Percentiles rank a stretch among this genome's conserved stretches.
phyloP scores from a whole-genome alignment of 1,140 invertebrate species.

The Camponotus floridanus region DNA sequence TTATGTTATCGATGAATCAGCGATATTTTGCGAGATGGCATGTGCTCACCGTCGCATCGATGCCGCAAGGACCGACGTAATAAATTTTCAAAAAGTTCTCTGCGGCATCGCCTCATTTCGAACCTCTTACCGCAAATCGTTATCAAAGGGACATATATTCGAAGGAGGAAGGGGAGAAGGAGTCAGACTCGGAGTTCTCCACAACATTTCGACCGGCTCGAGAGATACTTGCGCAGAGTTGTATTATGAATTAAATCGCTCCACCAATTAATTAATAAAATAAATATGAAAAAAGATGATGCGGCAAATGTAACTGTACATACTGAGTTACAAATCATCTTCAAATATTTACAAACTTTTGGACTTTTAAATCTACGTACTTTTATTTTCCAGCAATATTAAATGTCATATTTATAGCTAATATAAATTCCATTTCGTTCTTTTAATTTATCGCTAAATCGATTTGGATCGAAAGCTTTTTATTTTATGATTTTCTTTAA shows the following conservation, averaged over 20 bases:
- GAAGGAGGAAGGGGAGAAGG: background rate
- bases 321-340: background rate
- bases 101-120: slow-evolving; percentile 25
- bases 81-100: slow-evolving; percentile 81
- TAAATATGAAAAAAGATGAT: background rate
- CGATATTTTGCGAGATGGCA: slow-evolving; percentile 76
- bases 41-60: slow-evolving; percentile 53
- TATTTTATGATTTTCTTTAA: too few relatives aligned
- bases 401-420: too few relatives aligned
- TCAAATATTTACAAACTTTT: background rate
- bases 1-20: slow-evolving; percentile 85
- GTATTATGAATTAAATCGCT: background rate
- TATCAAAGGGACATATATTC: background rate
- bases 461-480: background rate
- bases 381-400: too few relatives aligned
- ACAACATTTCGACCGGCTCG: background rate
- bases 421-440: too few relatives aligned
- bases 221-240: background rate
- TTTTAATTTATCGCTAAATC: too few relatives aligned
- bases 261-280: slow-evolving; percentile 10
- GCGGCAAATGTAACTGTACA: too few relatives aligned
- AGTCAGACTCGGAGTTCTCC: background rate
- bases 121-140: slow-evolving; percentile 25
- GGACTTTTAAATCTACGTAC: too few relatives aligned
- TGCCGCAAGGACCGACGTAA: slow-evolving; percentile 72